Evolutionary conservation across 2,113 vertebrate genomes (phyloP).

Genomic region (Clupea harengus): DNA sequence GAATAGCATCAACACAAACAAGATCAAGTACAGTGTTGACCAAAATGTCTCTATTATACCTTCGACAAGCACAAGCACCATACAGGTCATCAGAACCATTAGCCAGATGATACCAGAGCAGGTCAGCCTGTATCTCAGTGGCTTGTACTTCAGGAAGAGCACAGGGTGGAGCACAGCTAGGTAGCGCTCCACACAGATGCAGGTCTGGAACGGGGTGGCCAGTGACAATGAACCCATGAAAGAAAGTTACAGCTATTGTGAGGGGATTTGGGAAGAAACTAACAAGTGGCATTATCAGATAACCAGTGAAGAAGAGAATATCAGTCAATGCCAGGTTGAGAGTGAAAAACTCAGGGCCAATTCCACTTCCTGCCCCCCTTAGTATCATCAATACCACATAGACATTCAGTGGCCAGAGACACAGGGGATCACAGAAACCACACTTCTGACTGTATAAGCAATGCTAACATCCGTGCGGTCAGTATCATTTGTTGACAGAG

Average conservation of each 20-base stretch:
- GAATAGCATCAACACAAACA: no score
- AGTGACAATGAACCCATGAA: neutral
- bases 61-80: no score
- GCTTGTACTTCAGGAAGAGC: conserved; percentile 36
- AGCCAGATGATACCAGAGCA: no score
- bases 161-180: conserved; percentile 44
- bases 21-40: no score
- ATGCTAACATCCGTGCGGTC: no score
- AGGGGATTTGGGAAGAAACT: neutral
- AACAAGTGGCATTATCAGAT: neutral
- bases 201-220: conserved; percentile 37
- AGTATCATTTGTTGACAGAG: neutral
- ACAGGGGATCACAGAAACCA: neutral
- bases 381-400: neutral
- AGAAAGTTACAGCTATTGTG: conserved; percentile 32
- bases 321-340: conserved; percentile 38
- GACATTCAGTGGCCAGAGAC: neutral
- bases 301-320: conserved; percentile 7
- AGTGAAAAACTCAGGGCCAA: conserved; percentile 33
- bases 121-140: no score
- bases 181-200: conserved; percentile 47
- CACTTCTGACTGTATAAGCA: neutral
- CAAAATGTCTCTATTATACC: no score
- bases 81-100: no score
- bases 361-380: neutral